A percentile compares a stretch with the other conserved stretches of the same genome.
Evolutionary conservation across 1,140 invertebrate genomes (phyloP).

Genomic region (Thereuonema tuberculata): DNA sequence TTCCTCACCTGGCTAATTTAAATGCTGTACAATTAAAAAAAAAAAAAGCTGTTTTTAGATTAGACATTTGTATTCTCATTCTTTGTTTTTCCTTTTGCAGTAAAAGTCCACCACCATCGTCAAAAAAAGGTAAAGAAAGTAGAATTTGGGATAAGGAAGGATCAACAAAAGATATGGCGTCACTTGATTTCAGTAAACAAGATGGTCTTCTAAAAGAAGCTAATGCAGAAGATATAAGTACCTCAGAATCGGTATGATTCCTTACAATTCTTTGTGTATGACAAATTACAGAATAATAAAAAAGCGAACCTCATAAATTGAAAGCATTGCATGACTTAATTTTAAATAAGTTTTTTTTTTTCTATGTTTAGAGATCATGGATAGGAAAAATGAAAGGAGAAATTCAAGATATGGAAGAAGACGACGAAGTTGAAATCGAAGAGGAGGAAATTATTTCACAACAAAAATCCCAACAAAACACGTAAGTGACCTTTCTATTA

Average conservation of each 20-base stretch:
- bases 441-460: conserved; percentile 7
- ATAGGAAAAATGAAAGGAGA: conserved; percentile 33
- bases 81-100: conserved; percentile 25
- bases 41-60: no score
- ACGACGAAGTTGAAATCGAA: conserved; percentile 17
- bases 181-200: conserved; percentile 65
- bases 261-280: no score
- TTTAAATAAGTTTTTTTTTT: neutral
- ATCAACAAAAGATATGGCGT: conserved; percentile 55
- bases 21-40: no score
- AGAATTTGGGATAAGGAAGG: conserved; percentile 80
- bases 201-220: conserved; percentile 26
- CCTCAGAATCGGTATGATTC: conserved; percentile 14
- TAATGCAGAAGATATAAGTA: conserved; percentile 9
- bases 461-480: neutral
- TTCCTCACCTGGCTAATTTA: no score
- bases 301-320: neutral
- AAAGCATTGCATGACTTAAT: no score
- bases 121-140: conserved; percentile 63
- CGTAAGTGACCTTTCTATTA: no score
- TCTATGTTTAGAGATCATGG: conserved; percentile 15
- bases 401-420: conserved; percentile 31
- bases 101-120: conserved; percentile 48
- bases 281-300: neutral
- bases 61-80: no score